Evolutionary conservation across 2,113 vertebrate genomes (phyloP).

Genomic region (Ceratotherium simum): DNA sequence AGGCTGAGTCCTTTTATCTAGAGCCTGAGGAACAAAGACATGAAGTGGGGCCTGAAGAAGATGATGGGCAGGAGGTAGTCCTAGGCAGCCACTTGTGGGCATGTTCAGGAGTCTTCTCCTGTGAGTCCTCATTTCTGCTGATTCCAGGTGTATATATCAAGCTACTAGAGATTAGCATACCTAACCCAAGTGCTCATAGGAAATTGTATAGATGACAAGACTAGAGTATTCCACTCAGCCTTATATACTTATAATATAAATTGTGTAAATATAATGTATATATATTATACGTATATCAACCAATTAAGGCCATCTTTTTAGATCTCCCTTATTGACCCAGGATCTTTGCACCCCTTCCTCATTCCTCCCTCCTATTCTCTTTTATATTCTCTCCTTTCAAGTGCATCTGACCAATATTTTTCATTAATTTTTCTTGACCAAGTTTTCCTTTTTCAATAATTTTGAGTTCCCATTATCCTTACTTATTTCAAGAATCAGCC

Average conservation of each 20-base stretch:
- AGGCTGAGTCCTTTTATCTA: constrained; percentile 60
- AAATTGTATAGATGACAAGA: not conserved
- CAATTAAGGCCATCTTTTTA: not conserved
- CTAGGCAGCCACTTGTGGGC: not conserved
- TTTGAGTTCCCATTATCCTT: not conserved
- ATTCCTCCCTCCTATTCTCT: not conserved
- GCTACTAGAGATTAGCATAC: not conserved
- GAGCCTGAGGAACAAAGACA: constrained; percentile 55
- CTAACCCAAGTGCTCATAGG: not conserved
- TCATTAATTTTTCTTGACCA: not conserved
- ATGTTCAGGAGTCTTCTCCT: not conserved
- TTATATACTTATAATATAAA: not conserved
- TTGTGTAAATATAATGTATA: not conserved
- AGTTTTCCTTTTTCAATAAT: not conserved
- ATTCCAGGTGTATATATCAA: not conserved
- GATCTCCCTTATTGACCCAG: not conserved
- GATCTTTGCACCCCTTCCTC: not conserved
- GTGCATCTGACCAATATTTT: not conserved
- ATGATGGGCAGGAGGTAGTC: not conserved
- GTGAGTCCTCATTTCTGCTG: not conserved
- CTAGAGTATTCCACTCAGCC: not conserved
- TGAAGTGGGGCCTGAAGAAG: not conserved
- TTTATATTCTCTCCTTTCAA: not conserved
- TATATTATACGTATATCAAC: not conserved
- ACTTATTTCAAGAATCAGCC: not conserved